Evolutionary conservation across 2,797 vertebrate genomes (phyloP), one percentile per base, ranked within the genome.

Genomic region (Clarias pachynema): DNA sequence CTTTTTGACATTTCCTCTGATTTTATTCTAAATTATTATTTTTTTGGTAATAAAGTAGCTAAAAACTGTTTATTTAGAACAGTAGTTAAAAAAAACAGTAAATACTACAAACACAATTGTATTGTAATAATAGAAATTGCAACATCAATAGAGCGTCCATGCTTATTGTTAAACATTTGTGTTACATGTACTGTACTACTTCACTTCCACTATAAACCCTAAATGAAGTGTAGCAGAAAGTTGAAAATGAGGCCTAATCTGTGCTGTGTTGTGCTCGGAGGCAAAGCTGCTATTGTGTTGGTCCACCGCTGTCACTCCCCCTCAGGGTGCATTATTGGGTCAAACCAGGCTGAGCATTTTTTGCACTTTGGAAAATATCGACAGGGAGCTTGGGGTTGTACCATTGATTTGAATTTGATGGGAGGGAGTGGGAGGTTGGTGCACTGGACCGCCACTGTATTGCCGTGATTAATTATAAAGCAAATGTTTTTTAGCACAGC

Each of bases 401-500:
- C 79, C 89, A 96, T 96, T 94, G 95, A 96, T 97, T 95, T 92
- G 91, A 92, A 93, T 93, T 93, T 95, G 95, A 96, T 94, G 94
- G 93, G 89, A 82, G 77, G 91, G 88, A 87, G 70, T 65, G 31
- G 72, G 69, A 57, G 79, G 65, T 60, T 82, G 83, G 84, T 92
- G 91, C 89, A 86, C 89, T 88, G 91, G 93, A 94, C 72, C 91
- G 94, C 92, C 92, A 92, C 94, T 93, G 92, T 95, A 93, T 94
- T 93, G 94, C 92, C 85, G 84, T 94, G 95, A 97, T 96, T 97
- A 95, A 97, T 97, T 97, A 95, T 94, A 96, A 96, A 96, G 94
- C 92, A 96, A 96, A 96, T 93, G 91, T 86, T 96, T 96, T 96
- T 96, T 94, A 94, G 92, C 93, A 93, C 90, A 92, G 91, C 88